Evolutionary conservation across 2,888 invertebrate species (phyloP).

Genomic region (Pandemis corylana): DNA sequence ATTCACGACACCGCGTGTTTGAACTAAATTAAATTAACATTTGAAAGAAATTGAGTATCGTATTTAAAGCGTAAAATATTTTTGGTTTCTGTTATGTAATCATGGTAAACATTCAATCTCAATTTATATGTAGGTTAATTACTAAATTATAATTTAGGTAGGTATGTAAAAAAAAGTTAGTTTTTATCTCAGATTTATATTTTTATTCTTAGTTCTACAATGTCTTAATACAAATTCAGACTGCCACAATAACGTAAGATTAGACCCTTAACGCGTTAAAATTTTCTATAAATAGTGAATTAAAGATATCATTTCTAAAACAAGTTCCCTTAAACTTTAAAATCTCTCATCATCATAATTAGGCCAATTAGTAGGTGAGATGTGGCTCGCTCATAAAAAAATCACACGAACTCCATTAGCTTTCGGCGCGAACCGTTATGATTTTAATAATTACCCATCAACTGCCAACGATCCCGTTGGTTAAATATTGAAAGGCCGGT

Average conservation of each 20-base stretch:
- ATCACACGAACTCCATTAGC: slow-evolving; percentile 45
- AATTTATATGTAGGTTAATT: too few relatives aligned
- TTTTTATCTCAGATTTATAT: too few relatives aligned
- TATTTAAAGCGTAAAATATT: too few relatives aligned
- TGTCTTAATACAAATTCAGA: background rate
- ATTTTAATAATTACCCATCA: slow-evolving; percentile 48
- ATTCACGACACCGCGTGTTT: background rate
- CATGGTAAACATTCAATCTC: too few relatives aligned
- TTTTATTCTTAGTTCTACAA: too few relatives aligned
- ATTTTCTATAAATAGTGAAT: background rate
- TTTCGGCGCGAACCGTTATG: slow-evolving; percentile 45
- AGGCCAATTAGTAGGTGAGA: slow-evolving; percentile 40
- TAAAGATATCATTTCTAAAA: background rate
- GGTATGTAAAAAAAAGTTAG: too few relatives aligned
- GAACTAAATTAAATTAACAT: too few relatives aligned
- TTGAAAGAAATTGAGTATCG: too few relatives aligned
- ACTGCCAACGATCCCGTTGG: slow-evolving; percentile 39
- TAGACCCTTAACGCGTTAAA: background rate
- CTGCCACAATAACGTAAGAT: too few relatives aligned
- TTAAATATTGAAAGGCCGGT: slow-evolving; percentile 45
- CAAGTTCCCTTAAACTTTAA: background rate
- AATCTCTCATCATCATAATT: slow-evolving; percentile 34
- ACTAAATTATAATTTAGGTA: too few relatives aligned
- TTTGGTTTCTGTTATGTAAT: too few relatives aligned
- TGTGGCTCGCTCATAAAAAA: slow-evolving; percentile 42